Conservation (phyloP, 1,140 invertebrate species). For the Macrostomum lignano region DNA sequence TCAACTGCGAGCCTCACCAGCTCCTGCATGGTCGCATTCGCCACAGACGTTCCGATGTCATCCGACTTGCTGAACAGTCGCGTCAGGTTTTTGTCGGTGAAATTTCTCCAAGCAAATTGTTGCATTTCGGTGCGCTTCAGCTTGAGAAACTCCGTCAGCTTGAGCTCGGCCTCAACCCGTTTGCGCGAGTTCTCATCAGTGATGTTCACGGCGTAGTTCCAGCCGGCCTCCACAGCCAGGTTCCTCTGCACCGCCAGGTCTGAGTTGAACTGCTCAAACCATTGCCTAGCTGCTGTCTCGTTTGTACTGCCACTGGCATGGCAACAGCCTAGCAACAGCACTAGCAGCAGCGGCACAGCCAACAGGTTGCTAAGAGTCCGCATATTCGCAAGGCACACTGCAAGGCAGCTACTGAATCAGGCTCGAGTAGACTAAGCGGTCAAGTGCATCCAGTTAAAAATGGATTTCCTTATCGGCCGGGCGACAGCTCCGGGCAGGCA, state of each 20-base stretch:
- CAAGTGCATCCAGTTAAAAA: no score
- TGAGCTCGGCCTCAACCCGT: conserved; percentile 9
- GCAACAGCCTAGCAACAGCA: no score
- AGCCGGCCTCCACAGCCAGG: conserved; percentile 5
- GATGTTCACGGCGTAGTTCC: conserved; percentile 13
- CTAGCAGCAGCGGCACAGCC: no score
- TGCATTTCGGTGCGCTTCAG: conserved; percentile 12
- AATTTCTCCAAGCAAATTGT: conserved; percentile 32
- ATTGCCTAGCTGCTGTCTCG: conserved; percentile 7
- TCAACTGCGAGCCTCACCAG: no score
- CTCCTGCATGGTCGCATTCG: no score
- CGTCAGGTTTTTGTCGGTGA: conserved; percentile 39
- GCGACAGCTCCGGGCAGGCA: no score
- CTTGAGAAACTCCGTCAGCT: conserved; percentile 12
- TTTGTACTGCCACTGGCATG: no score
- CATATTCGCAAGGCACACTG: no score
- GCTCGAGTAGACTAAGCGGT: no score
- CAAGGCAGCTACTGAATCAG: no score
- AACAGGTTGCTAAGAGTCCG: no score
- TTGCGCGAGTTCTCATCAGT: conserved; percentile 12
- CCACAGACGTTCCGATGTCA: conserved; percentile 41
- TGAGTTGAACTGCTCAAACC: conserved; percentile 9
- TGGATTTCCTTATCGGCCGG: no score
- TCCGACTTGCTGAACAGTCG: conserved; percentile 46
- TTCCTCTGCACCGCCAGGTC: conserved; percentile 6